Conservation (phyloP, 2,113 vertebrate genomes). For the Halcyon senegalensis region DNA sequence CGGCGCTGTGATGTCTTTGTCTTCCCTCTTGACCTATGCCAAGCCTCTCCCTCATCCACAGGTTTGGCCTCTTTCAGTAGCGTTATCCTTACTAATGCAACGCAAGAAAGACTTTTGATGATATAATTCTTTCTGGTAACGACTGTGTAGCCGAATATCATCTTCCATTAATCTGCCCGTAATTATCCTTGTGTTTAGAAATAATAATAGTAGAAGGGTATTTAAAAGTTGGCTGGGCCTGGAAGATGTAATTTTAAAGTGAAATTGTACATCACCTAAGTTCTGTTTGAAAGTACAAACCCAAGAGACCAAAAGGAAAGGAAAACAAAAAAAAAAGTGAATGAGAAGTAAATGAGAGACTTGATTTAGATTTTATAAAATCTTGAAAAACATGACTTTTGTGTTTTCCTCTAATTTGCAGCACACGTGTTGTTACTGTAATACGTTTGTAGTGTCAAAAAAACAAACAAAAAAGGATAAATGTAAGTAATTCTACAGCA, state of each 20-base stretch:
- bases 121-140: neutral
- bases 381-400: neutral
- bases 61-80: neutral
- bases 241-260: neutral
- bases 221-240: neutral
- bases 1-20: neutral
- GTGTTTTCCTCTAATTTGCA: neutral
- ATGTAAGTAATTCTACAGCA: neutral
- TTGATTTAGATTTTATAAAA: constrained; percentile 4
- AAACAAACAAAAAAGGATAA: neutral
- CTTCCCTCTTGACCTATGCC: neutral
- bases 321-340: neutral
- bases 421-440: neutral
- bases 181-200: neutral
- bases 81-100: neutral
- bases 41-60: neutral
- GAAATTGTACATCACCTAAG: neutral
- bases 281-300: neutral
- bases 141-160: neutral
- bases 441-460: neutral
- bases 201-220: neutral
- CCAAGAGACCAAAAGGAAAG: neutral
- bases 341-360: neutral
- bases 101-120: neutral
- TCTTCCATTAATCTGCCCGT: neutral